Conservation (phyloP, 2,888 invertebrate genomes). For the Girardia tigrina region DNA sequence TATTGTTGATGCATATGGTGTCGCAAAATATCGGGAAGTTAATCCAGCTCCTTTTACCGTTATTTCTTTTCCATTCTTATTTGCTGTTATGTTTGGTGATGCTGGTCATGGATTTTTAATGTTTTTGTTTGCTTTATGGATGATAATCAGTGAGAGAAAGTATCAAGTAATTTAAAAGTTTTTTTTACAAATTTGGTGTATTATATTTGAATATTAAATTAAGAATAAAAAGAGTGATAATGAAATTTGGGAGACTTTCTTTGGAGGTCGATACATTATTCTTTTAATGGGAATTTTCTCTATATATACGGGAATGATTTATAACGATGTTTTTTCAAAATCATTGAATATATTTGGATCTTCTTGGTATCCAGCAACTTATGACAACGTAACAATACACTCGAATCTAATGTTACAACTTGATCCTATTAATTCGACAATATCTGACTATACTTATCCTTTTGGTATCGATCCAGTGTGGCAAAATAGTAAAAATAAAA, state of each 20-base stretch:
- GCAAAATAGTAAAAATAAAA: slow-evolving; percentile 65
- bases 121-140: slow-evolving; percentile 78
- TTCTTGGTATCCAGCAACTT: slow-evolving; percentile 57
- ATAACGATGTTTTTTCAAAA: slow-evolving; percentile 94
- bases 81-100: slow-evolving; percentile 97
- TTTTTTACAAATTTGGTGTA: too few relatives aligned
- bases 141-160: slow-evolving; percentile 51
- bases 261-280: slow-evolving; percentile 92
- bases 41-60: slow-evolving; percentile 95
- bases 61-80: slow-evolving; percentile 90
- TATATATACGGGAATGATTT: slow-evolving; percentile 90
- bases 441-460: slow-evolving; percentile 61
- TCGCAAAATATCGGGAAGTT: slow-evolving; percentile 85
- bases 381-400: neutral
- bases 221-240: slow-evolving; percentile 28
- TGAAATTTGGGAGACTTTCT: slow-evolving; percentile 92
- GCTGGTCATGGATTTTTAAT: slow-evolving; percentile 81
- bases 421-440: slow-evolving; percentile 24
- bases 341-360: slow-evolving; percentile 87
- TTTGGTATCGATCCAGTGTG: slow-evolving; percentile 72
- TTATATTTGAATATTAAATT: neutral
- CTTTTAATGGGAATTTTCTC: slow-evolving; percentile 92
- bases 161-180: neutral
- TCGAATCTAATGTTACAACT: slow-evolving; percentile 23
- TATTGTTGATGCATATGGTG: slow-evolving; percentile 88